Evolutionary conservation across 2,888 invertebrate genomes (phyloP), one percentile per base, ranked within the genome.

Genomic region (Epirrita christyi): DNA sequence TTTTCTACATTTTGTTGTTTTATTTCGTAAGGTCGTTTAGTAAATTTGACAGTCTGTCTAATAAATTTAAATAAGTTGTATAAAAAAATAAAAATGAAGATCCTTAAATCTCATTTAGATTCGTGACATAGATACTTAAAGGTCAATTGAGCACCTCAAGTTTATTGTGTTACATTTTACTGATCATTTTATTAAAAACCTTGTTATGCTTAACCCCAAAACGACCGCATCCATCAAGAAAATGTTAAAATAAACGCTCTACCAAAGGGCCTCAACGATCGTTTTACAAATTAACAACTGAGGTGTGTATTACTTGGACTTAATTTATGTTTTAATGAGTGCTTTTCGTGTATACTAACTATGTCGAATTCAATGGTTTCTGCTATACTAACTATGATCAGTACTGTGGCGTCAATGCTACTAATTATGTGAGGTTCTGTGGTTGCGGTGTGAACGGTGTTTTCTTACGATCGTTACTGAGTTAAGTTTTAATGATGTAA

Each of bases 211-310:
- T 27, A 34, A 37, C 43, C 48, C 37, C 14, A 28, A 47, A 55
- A 48, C 11, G 54, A 13, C 14, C 42, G 28, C 43, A 55, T 48
- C 28, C 15, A 48, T 54, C 47, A 36, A 42, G 43, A 43, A 38
- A 48, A 37, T 7, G 32, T 43, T 38, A 11, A n/a, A 47, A 47
- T 32, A 32, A 32, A 32, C 32, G 14, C n/a, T n/a, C 38, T 34
- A 27, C 36, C 46, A 49, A 45, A 32, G 32, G 54, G 10, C 11
- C 51, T 38, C 51, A 63, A 37, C 54, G 58, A 63, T 74, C 67
- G n/a, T 8, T 49, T 74, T 69, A 63, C 73, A 69, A 74, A 74
- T 73, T 72, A 71, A 70, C 69, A 66, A 48, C 68, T 41, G 48
- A 64, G 69, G 68, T 73, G 66, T 73, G 64, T 64, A 70, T 74